Conservation (phyloP, 2,113 vertebrate species). For the Ranitomeya imitator region DNA sequence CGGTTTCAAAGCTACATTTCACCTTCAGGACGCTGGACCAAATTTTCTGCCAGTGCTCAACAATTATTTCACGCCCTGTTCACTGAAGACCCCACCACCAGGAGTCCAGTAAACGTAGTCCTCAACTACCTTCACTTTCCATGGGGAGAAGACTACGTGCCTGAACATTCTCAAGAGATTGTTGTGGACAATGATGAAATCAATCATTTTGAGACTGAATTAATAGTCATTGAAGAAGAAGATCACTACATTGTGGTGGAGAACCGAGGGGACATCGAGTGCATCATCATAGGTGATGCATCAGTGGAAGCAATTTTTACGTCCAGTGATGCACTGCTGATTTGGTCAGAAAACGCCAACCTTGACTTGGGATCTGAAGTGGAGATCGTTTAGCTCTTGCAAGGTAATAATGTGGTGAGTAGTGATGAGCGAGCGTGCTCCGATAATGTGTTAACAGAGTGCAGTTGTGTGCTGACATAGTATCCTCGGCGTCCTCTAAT, state of each 20-base stretch:
- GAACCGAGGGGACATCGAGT: background rate
- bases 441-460: too few relatives aligned
- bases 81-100: conserved; percentile 70
- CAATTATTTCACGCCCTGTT: conserved; percentile 81
- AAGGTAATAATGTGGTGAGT: background rate
- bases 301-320: background rate
- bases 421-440: too few relatives aligned
- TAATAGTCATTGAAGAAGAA: conserved; percentile 6
- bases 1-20: conserved; percentile 65
- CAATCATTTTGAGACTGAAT: background rate
- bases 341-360: background rate
- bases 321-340: background rate
- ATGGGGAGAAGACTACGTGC: conserved; percentile 62
- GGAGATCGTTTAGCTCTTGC: background rate
- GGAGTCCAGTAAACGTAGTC: conserved; percentile 69
- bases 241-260: background rate
- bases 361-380: background rate
- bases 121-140: conserved; percentile 69
- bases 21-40: conserved; percentile 80
- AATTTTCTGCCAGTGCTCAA: conserved; percentile 76
- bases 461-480: too few relatives aligned
- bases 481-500: too few relatives aligned
- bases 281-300: background rate
- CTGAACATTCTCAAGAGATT: background rate
- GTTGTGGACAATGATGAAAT: background rate